These are phyloP conservation scores for Leucophenga varia DNA, from an alignment of 1,140 invertebrate species.

Conservation along the genomic window DNA sequence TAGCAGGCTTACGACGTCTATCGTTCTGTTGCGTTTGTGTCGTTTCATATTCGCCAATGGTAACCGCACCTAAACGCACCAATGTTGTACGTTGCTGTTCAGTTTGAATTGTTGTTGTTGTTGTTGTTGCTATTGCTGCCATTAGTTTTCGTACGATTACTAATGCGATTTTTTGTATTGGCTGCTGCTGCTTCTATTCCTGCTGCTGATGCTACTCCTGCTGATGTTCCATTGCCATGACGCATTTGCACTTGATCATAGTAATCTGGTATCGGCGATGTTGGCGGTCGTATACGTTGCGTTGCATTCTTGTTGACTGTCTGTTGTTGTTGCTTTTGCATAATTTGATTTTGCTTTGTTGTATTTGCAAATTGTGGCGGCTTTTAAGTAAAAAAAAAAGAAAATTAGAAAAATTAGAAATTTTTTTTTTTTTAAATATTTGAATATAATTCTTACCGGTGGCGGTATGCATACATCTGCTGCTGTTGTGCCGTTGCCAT, in stretches of 20 bases:
- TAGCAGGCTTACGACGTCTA: constrained; percentile 62
- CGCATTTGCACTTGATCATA: no score
- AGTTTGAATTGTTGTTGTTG: constrained; percentile 38
- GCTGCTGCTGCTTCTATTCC: constrained; percentile 14
- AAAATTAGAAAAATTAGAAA: no score
- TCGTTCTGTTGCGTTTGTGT: constrained; percentile 53
- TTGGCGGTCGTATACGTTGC: no score
- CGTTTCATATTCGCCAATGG: constrained; percentile 67
- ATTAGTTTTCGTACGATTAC: constrained; percentile 15
- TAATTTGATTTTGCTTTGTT: neutral
- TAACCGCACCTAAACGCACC: constrained; percentile 63
- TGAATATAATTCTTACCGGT: constrained; percentile 58
- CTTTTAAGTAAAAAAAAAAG: constrained; percentile 24
- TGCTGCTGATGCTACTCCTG: constrained; percentile 22
- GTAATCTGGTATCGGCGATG: no score
- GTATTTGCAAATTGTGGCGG: constrained; percentile 54
- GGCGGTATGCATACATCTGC: constrained; percentile 55
- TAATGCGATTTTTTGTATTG: no score
- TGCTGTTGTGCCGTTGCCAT: constrained; percentile 25
- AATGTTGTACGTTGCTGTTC: constrained; percentile 56
- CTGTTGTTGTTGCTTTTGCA: no score
- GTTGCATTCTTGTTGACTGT: no score
- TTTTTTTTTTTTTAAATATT: constrained; percentile 1
- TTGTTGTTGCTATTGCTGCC: constrained; percentile 15
- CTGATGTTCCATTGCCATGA: no score